These are phyloP conservation scores for Gadus macrocephalus DNA, from an alignment of 2,113 vertebrate genomes.

Conservation along the genomic window DNA sequence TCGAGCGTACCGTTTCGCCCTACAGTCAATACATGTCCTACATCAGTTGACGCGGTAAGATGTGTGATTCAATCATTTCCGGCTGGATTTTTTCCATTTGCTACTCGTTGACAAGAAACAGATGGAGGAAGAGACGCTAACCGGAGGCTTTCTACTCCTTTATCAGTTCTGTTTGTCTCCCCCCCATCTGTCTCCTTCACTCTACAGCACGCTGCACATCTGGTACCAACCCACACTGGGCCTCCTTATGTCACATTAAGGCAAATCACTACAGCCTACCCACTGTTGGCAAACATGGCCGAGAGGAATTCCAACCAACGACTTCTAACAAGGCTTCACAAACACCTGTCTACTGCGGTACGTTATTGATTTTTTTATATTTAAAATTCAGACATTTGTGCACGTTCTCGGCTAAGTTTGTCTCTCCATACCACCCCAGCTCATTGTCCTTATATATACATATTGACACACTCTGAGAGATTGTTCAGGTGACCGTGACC, in stretches of 20 bases:
- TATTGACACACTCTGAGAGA: conserved; percentile 40
- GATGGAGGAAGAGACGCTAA: neutral
- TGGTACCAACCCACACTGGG: neutral
- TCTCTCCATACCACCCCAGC: conserved; percentile 2
- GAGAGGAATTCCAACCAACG: neutral
- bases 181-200: conserved; percentile 6
- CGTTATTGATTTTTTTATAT: neutral
- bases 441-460: conserved; percentile 40
- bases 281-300: conserved; percentile 14
- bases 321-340: neutral
- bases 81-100: neutral
- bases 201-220: conserved; percentile 1
- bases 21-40: no score
- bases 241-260: conserved; percentile 52
- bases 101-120: conserved; percentile 5
- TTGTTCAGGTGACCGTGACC: conserved; percentile 43
- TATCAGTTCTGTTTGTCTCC: neutral
- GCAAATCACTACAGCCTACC: conserved; percentile 41
- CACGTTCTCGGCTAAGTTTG: conserved; percentile 7
- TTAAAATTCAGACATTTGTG: neutral
- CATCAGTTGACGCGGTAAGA: conserved; percentile 30
- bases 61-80: conserved; percentile 1
- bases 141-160: conserved; percentile 1
- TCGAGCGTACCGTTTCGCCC: no score
- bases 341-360: neutral